Conservation (phyloP, 2,797 vertebrate species). For the Pelobates cultripes region DNA sequence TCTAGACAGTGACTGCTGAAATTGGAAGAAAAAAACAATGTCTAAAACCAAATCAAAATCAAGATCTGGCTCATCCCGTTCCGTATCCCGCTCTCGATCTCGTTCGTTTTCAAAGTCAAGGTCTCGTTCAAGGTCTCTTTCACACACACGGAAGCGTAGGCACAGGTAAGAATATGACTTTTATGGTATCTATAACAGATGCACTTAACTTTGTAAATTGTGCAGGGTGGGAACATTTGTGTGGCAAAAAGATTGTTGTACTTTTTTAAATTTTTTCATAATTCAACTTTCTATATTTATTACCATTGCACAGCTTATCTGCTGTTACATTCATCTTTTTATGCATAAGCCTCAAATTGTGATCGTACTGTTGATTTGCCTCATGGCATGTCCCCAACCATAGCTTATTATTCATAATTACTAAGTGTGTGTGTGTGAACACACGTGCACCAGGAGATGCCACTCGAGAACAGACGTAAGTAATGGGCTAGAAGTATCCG, state of each 20-base stretch:
- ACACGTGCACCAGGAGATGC: no score
- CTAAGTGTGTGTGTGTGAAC: no score
- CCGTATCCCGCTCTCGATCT: conserved; percentile 85
- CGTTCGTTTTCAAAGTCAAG: conserved; percentile 88
- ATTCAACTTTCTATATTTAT: no score
- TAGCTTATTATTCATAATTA: no score
- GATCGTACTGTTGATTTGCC: background rate
- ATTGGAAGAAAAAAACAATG: conserved; percentile 72
- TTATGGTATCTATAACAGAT: no score
- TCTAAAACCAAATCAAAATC: conserved; percentile 91
- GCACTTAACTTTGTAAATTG: no score
- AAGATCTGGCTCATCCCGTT: conserved; percentile 86
- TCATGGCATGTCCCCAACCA: background rate
- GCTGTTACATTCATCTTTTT: background rate
- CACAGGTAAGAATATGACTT: conserved; percentile 79
- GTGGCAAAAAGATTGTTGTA: no score
- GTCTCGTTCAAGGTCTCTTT: conserved; percentile 88
- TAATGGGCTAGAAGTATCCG: no score
- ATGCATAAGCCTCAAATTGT: background rate
- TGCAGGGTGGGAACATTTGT: no score
- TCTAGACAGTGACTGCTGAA: conserved; percentile 55
- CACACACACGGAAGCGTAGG: conserved; percentile 87
- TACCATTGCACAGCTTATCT: background rate
- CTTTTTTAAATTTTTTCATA: no score
- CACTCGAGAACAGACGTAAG: no score